phyloP scores from a whole-genome alignment of 2,113 vertebrate genomes.

The Ammodytes dubius region DNA sequence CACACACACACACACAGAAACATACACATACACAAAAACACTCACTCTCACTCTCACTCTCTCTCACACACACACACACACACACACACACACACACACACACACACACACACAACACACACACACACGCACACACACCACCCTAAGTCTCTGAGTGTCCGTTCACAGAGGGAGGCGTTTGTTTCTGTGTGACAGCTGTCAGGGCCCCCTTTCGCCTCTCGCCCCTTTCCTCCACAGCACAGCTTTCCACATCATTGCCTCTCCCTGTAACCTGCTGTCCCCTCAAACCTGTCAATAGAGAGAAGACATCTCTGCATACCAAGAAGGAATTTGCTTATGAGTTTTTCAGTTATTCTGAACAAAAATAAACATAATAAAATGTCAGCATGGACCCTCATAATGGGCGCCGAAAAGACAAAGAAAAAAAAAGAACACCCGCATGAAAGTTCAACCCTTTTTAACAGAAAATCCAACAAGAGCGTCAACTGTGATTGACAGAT shows the following conservation, averaged over 20 bases:
- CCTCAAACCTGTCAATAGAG: constrained; percentile 41
- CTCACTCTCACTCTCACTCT: too few species aligned
- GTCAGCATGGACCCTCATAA: background rate
- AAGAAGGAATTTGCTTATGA: background rate
- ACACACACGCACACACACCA: background rate
- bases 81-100: too few species aligned
- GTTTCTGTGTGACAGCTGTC: constrained; percentile 79
- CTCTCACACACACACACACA: too few species aligned
- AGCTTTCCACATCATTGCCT: constrained; percentile 69
- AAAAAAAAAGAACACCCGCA: background rate
- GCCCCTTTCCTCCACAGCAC: constrained; percentile 55
- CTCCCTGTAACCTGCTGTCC: constrained; percentile 56
- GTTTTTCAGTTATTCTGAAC: background rate
- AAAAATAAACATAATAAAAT: background rate
- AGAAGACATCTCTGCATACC: constrained; percentile 11
- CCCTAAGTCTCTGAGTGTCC: constrained; percentile 43
- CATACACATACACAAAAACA: too few species aligned
- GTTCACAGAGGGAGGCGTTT: constrained; percentile 64
- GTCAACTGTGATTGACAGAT: constrained; percentile 39
- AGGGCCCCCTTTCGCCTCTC: constrained; percentile 33
- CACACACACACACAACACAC: too few species aligned
- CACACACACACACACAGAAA: too few species aligned
- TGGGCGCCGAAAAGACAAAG: fast-evolving
- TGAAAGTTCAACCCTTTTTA: background rate
- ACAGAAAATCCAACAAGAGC: background rate